These are phyloP conservation scores for Craterocephalus amniculus DNA, from an alignment of 2,797 vertebrate species.

Conservation along the genomic window DNA sequence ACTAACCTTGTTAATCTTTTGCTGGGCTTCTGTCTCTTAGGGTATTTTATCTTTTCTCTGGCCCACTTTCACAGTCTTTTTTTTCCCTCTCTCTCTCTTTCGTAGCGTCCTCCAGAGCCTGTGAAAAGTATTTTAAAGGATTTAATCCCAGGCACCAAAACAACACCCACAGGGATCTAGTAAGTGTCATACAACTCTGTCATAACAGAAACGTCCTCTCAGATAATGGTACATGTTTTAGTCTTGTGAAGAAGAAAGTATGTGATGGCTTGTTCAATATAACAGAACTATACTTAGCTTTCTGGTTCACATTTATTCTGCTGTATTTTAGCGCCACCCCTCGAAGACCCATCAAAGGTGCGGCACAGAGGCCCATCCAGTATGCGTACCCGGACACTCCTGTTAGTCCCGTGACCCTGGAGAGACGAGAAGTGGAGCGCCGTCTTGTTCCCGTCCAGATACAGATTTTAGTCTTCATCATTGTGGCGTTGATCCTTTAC, in stretches of 20 bases:
- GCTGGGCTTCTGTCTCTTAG: slow-evolving; percentile 11
- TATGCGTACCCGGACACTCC: slow-evolving; percentile 68
- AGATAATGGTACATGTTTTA: neutral
- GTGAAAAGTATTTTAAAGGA: slow-evolving; percentile 63
- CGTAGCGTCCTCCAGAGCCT: slow-evolving; percentile 45
- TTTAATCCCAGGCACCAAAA: slow-evolving; percentile 56
- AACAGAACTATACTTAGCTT: too few relatives aligned
- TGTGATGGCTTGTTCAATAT: neutral
- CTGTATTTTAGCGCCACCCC: slow-evolving; percentile 73
- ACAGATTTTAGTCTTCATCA: slow-evolving; percentile 77
- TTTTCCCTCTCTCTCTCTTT: neutral
- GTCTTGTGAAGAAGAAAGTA: neutral
- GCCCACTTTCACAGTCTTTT: neutral
- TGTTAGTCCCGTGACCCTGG: slow-evolving; percentile 49
- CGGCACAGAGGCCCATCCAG: slow-evolving; percentile 74
- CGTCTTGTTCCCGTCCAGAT: slow-evolving; percentile 74
- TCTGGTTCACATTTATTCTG: neutral
- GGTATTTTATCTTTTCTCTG: neutral
- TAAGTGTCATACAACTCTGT: slow-evolving; percentile 57
- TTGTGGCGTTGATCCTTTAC: slow-evolving; percentile 79
- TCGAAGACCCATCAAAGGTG: slow-evolving; percentile 82
- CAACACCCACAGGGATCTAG: slow-evolving; percentile 75
- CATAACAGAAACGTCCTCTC: neutral
- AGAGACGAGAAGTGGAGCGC: slow-evolving; percentile 55
- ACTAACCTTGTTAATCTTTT: neutral